Percentiles rank a stretch among this genome's conserved stretches.
Conservation (phyloP, 2,113 vertebrate species). For the Pollachius pollachius region DNA sequence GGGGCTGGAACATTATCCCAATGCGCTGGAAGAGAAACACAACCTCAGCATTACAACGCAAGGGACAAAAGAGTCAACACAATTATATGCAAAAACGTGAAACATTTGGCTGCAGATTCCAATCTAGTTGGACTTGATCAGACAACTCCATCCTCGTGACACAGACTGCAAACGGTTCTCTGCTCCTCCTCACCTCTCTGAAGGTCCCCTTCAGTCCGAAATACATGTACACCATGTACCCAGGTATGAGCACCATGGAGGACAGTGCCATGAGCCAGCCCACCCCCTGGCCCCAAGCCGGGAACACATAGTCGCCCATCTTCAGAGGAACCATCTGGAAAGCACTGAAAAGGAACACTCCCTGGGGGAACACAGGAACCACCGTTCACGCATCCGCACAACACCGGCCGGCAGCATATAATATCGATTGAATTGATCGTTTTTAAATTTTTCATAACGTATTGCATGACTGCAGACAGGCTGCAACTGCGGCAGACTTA, state of each 20-base stretch:
- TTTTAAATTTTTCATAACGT: neutral
- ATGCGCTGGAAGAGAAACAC: slow-evolving; percentile 76
- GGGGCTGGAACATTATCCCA: slow-evolving; percentile 90
- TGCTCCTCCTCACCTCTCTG: slow-evolving; percentile 86
- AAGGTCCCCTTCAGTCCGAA: slow-evolving; percentile 91
- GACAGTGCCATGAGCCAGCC: slow-evolving; percentile 98
- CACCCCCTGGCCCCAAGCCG: slow-evolving; percentile 95
- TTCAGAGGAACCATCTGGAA: slow-evolving; percentile 97
- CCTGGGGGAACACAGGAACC: slow-evolving; percentile 75
- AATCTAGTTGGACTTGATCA: neutral
- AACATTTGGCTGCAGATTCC: neutral
- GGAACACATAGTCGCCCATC: slow-evolving; percentile 94
- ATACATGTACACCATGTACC: slow-evolving; percentile 96
- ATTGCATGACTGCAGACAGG: no score
- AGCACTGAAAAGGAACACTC: slow-evolving; percentile 97
- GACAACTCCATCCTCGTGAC: neutral
- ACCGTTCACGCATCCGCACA: slow-evolving; percentile 59
- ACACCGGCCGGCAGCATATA: slow-evolving; percentile 23
- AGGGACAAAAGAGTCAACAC: neutral
- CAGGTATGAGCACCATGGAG: slow-evolving; percentile 97
- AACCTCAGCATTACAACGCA: neutral
- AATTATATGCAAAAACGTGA: slow-evolving; percentile 4
- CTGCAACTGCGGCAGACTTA: slow-evolving; percentile 68
- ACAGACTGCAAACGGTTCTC: no score
- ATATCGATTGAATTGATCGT: slow-evolving; percentile 66